phyloP scores from a whole-genome alignment of 1,140 invertebrate genomes.

The Drosophila busckii region DNA sequence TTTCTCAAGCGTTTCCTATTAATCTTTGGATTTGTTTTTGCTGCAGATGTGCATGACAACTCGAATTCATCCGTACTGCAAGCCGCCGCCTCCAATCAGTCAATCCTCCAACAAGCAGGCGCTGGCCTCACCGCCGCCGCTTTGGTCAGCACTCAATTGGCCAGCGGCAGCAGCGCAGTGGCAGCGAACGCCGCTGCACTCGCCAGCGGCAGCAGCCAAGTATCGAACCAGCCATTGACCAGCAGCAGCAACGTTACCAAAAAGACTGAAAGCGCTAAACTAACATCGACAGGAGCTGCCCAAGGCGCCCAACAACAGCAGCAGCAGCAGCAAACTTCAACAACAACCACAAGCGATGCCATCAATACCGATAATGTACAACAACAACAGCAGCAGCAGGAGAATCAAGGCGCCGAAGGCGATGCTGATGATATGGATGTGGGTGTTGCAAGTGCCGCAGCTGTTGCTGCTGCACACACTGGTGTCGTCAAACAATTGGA shows the following conservation, averaged over 20 bases:
- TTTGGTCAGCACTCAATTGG: slow-evolving; percentile 80
- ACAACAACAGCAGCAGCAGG: slow-evolving; percentile 44
- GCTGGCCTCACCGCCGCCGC: slow-evolving; percentile 75
- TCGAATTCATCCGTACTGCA: slow-evolving; percentile 80
- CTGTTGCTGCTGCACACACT: slow-evolving; percentile 49
- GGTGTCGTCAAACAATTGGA: slow-evolving; percentile 62
- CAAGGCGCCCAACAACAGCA: slow-evolving; percentile 49
- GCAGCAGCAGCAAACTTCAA: slow-evolving; percentile 44
- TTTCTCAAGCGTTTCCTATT: not conserved
- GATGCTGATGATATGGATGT: slow-evolving; percentile 59
- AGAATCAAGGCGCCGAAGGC: slow-evolving; percentile 58
- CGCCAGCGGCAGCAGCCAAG: slow-evolving; percentile 43
- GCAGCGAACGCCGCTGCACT: slow-evolving; percentile 31
- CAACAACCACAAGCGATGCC: slow-evolving; percentile 71
- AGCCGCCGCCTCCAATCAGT: slow-evolving; percentile 78
- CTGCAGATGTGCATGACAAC: slow-evolving; percentile 80
- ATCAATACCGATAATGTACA: slow-evolving; percentile 78
- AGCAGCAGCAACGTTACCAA: slow-evolving; percentile 78
- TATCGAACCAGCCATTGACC: slow-evolving; percentile 70
- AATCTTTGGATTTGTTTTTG: too few relatives aligned
- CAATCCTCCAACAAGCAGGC: slow-evolving; percentile 79
- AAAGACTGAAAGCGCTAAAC: slow-evolving; percentile 79
- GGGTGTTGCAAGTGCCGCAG: slow-evolving; percentile 30
- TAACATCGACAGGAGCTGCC: slow-evolving; percentile 66
- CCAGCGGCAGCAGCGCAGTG: slow-evolving; percentile 48